These are phyloP conservation scores for Drosophila pullipes DNA, from an alignment of 2,888 invertebrate genomes.

Conservation along the genomic window DNA sequence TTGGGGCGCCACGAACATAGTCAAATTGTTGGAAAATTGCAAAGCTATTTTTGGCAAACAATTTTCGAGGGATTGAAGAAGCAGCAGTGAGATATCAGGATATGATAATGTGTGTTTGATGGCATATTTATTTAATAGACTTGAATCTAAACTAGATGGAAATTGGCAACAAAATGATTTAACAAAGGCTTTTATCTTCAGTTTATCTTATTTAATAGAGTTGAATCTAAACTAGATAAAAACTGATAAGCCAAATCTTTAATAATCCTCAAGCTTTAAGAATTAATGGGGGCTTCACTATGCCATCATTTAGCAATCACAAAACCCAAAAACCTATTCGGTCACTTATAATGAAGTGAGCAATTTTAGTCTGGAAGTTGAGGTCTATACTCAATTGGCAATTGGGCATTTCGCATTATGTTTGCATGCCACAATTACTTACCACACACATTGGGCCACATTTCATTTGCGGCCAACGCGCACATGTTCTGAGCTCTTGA, in stretches of 20 bases:
- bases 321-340: conserved; percentile 13
- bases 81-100: not conserved
- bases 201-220: not conserved
- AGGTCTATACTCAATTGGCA: conserved; percentile 8
- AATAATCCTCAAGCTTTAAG: not conserved
- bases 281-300: not conserved
- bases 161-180: not conserved
- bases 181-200: not conserved
- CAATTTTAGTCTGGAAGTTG: conserved; percentile 23
- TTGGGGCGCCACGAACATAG: conserved; percentile 18
- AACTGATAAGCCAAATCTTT: not conserved
- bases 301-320: conserved; percentile 5
- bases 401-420: conserved; percentile 53
- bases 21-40: conserved; percentile 5
- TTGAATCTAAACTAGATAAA: not conserved
- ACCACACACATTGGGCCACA: conserved; percentile 34
- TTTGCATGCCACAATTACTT: conserved; percentile 78
- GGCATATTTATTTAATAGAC: not conserved
- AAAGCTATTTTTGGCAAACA: conserved; percentile 21
- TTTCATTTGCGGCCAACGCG: conserved; percentile 41
- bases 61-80: not conserved
- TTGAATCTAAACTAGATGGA: not conserved
- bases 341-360: conserved; percentile 30
- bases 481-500: conserved; percentile 31
- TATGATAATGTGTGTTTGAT: conserved; percentile 2